A percentile compares a stretch with the other conserved stretches of the same genome.
Conservation (phyloP, 2,113 vertebrate species). For the Brachionichthys hirsutus region DNA sequence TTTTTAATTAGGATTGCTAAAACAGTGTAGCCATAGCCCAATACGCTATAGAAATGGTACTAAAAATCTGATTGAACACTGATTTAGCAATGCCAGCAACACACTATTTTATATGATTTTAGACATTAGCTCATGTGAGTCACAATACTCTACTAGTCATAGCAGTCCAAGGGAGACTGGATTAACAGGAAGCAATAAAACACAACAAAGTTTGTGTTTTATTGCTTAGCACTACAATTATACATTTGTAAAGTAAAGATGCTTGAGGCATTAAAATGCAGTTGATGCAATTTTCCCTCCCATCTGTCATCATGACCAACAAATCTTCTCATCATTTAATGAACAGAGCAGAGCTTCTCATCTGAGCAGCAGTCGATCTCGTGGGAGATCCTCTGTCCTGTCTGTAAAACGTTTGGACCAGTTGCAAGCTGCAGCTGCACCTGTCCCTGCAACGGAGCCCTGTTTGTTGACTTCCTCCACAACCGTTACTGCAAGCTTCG, state of each 20-base stretch:
- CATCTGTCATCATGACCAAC: background rate
- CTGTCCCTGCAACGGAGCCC: constrained; percentile 54
- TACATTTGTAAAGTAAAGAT: no score
- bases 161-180: background rate
- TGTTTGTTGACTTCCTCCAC: constrained; percentile 72
- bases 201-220: no score
- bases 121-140: background rate
- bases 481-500: constrained; percentile 69
- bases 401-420: constrained; percentile 47
- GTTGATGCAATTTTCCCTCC: background rate
- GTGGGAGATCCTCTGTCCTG: constrained; percentile 42
- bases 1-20: no score
- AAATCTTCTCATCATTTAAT: no score
- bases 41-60: no score
- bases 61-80: no score
- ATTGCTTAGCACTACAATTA: background rate
- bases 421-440: constrained; percentile 60
- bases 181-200: no score
- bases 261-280: no score
- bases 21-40: no score
- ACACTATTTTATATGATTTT: no score
- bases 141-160: background rate
- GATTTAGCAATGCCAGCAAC: no score
- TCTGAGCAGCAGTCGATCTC: constrained; percentile 13
- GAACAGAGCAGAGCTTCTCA: no score